Evolutionary conservation across 1,140 invertebrate species (phyloP), one percentile per base, ranked within the genome.

Genomic region (Drosophila trapezifrons): DNA sequence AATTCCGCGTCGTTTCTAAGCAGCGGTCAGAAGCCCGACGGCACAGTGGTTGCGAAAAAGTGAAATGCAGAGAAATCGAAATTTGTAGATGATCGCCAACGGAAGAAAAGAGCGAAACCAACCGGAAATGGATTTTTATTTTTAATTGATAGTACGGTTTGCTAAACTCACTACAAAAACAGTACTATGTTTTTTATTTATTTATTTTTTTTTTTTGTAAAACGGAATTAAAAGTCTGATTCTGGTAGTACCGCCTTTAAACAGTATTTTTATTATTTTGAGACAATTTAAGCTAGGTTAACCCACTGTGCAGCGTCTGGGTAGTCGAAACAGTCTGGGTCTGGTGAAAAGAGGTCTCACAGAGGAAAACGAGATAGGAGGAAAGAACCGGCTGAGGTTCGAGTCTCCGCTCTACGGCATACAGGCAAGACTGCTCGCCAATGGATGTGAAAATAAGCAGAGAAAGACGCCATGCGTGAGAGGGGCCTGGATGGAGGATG

Each of bases 1-100:
- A 38, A 54, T 77, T 77, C 75, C 75, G 55, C 20, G 29, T 62
- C 51, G 76, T 78, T 72, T 76, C 65, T 65, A 78, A 71, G 42
- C 75, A 70, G 47, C 65, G 64, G 49, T 38, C 51, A 55, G 40
- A 66, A 65, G 70, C 40, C 56, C 35, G 55, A 74, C 43, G 66
- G 83, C 71, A 83, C 83, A 79, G 72, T 86, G 75, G 75, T 62
- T 63, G 52, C 13, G 18, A 8, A 63, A 70, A 52, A 77, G 57
- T 62, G 52, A 63, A 56, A 57, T 56, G 43, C 45, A 49, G 22
- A 37, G 45, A 75, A 75, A 75, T 37, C 25, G 51, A 58, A 65
- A 58, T 67, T 67, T n/a, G 43, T 37, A 5, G 20, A 20, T 45
- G 35, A 47, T 57, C 51, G 32, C 56, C 17, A 20, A 13, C 15